Conservation (phyloP, 2,113 vertebrate genomes). For the Triplophysa dalaica region DNA sequence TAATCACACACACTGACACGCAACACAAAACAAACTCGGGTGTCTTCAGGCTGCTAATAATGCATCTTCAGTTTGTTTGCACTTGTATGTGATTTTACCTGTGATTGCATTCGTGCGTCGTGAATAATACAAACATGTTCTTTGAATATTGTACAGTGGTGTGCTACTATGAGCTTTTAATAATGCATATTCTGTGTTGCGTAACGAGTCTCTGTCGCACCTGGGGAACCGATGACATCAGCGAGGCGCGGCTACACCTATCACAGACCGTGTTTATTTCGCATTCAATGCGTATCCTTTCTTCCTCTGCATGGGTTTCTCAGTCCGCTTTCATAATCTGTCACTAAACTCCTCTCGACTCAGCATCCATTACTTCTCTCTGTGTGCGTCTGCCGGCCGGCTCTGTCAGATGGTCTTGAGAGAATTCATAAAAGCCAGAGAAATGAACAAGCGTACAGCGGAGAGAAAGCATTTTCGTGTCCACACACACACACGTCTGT, state of each 20-base stretch:
- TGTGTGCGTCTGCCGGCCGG: constrained; percentile 30
- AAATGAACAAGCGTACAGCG: constrained; percentile 54
- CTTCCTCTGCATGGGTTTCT: neutral
- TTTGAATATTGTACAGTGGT: neutral
- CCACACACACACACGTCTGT: constrained; percentile 48
- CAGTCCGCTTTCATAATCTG: neutral
- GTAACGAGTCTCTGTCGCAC: neutral
- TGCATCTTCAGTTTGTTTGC: neutral
- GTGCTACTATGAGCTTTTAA: neutral
- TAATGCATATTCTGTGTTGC: constrained; percentile 5
- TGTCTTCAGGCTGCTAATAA: neutral
- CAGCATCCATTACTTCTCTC: constrained; percentile 37
- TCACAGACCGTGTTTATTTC: constrained; percentile 3
- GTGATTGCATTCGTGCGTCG: neutral
- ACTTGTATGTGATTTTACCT: neutral
- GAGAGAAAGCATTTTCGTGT: constrained; percentile 78
- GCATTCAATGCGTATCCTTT: constrained; percentile 17
- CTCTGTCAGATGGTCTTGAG: constrained; percentile 58
- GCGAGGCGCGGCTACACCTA: neutral
- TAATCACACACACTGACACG: too few species aligned
- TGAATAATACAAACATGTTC: neutral
- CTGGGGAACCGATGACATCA: neutral
- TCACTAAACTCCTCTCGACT: neutral
- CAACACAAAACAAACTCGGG: too few species aligned
- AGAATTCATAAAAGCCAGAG: constrained; percentile 71